Conservation (phyloP, 1,140 invertebrate species). For the Drosophila ficusphila region DNA sequence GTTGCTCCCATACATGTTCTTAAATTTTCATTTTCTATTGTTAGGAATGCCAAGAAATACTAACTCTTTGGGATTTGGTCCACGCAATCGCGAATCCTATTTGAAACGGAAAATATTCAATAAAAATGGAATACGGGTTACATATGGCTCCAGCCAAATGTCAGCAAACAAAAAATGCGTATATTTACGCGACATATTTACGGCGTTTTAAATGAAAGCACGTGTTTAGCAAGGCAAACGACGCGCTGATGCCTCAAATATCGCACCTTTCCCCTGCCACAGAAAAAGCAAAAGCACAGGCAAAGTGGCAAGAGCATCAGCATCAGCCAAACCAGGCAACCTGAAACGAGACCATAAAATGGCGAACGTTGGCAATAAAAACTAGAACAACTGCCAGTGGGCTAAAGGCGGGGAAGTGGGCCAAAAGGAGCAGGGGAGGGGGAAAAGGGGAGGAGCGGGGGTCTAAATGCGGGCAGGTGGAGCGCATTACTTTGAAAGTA, state of each 20-base stretch:
- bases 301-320: constrained; percentile 27
- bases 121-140: constrained; percentile 52
- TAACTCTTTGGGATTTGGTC: constrained; percentile 25
- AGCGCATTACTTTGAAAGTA: constrained; percentile 77
- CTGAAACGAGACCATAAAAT: constrained; percentile 77
- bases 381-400: constrained; percentile 70
- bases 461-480: constrained; percentile 55
- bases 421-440: not conserved
- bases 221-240: constrained; percentile 60
- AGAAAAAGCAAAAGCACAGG: constrained; percentile 1
- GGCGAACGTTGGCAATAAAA: constrained; percentile 72
- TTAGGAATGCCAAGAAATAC: not conserved
- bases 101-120: constrained; percentile 53
- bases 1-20: too few relatives aligned
- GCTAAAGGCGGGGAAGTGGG: not conserved
- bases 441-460: too few relatives aligned
- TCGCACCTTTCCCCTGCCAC: constrained; percentile 25
- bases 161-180: constrained; percentile 33
- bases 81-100: constrained; percentile 27
- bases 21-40: not conserved
- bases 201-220: constrained; percentile 72
- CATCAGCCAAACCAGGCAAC: constrained; percentile 22
- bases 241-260: constrained; percentile 44
- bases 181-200: constrained; percentile 64
- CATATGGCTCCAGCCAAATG: constrained; percentile 42